Evolutionary conservation across 2,888 invertebrate species (phyloP).

Genomic region (Eugnorisma glareosa): DNA sequence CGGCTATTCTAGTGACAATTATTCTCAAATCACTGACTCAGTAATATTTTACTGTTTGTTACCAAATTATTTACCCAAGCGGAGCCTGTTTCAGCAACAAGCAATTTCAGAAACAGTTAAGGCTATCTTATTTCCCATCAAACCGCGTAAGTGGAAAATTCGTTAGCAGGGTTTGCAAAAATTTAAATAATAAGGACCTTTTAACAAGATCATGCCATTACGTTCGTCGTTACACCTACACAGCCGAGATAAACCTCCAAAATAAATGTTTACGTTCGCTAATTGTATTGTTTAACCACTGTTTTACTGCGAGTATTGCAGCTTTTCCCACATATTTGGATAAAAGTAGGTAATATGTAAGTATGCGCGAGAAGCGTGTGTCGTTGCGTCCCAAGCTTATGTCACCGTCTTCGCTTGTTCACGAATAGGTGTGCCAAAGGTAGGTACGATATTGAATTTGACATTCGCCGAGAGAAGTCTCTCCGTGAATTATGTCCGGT

Average conservation of each 20-base stretch:
- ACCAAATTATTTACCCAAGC: neutral
- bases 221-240: constrained; percentile 21
- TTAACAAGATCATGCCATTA: neutral
- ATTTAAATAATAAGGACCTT: neutral
- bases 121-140: constrained; percentile 42
- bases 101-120: neutral
- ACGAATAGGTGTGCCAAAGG: constrained; percentile 70
- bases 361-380: constrained; percentile 52
- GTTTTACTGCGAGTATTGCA: neutral
- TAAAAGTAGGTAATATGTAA: constrained; percentile 29
- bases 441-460: constrained; percentile 77
- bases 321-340: constrained; percentile 20
- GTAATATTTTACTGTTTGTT: neutral
- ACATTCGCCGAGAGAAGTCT: constrained; percentile 71
- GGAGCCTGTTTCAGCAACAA: neutral
- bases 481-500: constrained; percentile 77
- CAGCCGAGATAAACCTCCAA: neutral
- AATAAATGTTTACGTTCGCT: neutral
- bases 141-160: constrained; percentile 11
- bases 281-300: constrained; percentile 19
- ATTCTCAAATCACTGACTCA: constrained; percentile 4
- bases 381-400: constrained; percentile 71
- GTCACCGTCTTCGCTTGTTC: constrained; percentile 63
- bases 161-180: constrained; percentile 26
- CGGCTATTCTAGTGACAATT: neutral